Conservation (phyloP, 92 coral and sea anemone species). For the Palythoa caribaeorum region DNA sequence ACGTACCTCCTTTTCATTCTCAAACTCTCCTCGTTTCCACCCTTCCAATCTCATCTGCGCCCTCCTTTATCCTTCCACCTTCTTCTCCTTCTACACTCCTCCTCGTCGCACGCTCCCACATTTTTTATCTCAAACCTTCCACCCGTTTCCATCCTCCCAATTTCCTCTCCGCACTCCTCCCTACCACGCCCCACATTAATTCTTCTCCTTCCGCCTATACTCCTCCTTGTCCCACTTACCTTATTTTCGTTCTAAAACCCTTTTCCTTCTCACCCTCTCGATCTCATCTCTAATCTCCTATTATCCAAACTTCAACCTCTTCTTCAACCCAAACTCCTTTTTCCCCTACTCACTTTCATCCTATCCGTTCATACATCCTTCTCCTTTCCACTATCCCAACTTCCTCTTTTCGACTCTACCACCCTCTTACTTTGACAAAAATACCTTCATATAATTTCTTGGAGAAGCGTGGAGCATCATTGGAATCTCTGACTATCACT, state of each 20-base stretch:
- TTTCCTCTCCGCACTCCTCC: too few relatives aligned
- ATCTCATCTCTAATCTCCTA: too few relatives aligned
- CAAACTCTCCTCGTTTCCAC: neutral
- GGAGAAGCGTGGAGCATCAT: conserved; percentile 88
- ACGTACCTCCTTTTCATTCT: neutral
- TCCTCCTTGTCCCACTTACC: too few relatives aligned
- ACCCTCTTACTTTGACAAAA: neutral
- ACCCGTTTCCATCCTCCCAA: too few relatives aligned
- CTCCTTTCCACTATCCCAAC: neutral
- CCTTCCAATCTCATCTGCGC: neutral
- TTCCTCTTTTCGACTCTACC: neutral
- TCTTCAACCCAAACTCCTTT: neutral
- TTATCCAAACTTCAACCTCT: too few relatives aligned
- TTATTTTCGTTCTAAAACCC: too few relatives aligned
- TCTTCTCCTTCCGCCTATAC: too few relatives aligned
- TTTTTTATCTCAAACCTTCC: too few relatives aligned
- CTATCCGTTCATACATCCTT: neutral
- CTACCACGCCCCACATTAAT: too few relatives aligned
- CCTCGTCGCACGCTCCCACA: too few relatives aligned
- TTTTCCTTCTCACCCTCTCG: too few relatives aligned
- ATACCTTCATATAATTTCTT: conserved; percentile 79
- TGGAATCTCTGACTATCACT: conserved; percentile 79
- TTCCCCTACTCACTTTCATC: neutral
- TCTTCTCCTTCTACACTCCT: neutral
- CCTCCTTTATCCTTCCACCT: neutral